A percentile compares a stretch with the other conserved stretches of the same genome.
Conservation (phyloP, 2,797 vertebrate genomes). For the Steatocranus sp. region DNA sequence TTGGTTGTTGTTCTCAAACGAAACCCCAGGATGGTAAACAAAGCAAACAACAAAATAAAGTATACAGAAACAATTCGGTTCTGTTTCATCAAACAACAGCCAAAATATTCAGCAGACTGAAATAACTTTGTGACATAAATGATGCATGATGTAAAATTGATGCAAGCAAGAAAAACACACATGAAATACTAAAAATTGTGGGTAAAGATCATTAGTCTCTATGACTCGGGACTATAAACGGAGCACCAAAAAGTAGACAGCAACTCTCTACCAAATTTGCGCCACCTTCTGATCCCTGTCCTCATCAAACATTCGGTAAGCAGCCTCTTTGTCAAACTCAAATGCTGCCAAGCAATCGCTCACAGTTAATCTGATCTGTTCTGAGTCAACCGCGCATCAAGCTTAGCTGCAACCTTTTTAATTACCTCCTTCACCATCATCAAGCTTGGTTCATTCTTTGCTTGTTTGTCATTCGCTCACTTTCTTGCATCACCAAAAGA, state of each 20-base stretch:
- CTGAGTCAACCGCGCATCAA: neutral
- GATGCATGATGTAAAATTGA: neutral
- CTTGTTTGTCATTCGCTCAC: neutral
- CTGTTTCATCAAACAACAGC: neutral
- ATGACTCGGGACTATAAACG: neutral
- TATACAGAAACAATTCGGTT: neutral
- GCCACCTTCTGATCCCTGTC: neutral
- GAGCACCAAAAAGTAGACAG: neutral
- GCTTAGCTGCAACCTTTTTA: neutral
- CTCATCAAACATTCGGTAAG: neutral
- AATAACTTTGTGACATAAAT: neutral
- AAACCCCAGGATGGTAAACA: neutral
- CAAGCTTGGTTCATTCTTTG: neutral
- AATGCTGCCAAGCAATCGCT: neutral
- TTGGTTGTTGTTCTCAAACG: neutral
- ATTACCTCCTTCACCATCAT: neutral
- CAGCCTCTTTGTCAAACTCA: neutral
- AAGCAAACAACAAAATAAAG: neutral
- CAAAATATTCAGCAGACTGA: neutral
- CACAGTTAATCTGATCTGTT: neutral
- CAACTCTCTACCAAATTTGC: neutral
- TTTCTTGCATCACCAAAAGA: neutral
- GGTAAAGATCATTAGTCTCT: neutral
- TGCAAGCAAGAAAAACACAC: neutral
- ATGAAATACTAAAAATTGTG: neutral